Base-by-base conservation (phyloP, 2,113 vertebrate species). In the Pitta sordida region DNA sequence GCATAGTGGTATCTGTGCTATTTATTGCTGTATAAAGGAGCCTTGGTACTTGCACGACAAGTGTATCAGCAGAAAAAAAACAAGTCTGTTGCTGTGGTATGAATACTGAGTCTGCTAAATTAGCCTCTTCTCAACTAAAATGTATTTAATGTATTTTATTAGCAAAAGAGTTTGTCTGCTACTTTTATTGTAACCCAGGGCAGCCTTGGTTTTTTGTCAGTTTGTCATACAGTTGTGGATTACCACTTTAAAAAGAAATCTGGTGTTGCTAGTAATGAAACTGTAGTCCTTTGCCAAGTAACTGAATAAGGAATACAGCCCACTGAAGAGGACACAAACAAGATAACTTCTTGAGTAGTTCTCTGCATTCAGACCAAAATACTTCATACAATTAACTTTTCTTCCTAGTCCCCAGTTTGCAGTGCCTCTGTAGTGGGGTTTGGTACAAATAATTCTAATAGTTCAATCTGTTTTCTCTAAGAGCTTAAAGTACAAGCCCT, bases 371-470 rank as follows among this genome's bases (percentile, higher is more conserved):
- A 91, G 46, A 77, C 34, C 41, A 69, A 90, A 74, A 39, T 60
- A 24, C 37, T 65, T 82, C 19, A 53, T 44, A 52, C 9, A 44
- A 9, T 36, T 24, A 68, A 60, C 58, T 87, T 63, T 60, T 82
- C 11, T 60, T 88, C 37, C 44, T 18, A 58, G 18, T 60, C 86
- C 37, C 44, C 21, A 58, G 18, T 71, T 73, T 52, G 22, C 53
- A 49, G 17, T 73, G 24, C n/a, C 41, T 44, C 34, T 2, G 1
- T 70, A 76, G 32, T 0, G 44, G 26, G 9, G 3, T 0, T 24
- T 83, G 74, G 24, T 70, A 46, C 3, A 2, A 68, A 11, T 71
- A 2, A 86, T 91, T 71, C 44, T n/a, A 48, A 1, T 21, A 74
- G 26, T 68, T 63, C 27, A 43, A 21, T 43, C 27, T 63, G 12